These are phyloP conservation scores for Oedothorax gibbosus DNA, from an alignment of 1,140 invertebrate genomes.

Conservation along the genomic window DNA sequence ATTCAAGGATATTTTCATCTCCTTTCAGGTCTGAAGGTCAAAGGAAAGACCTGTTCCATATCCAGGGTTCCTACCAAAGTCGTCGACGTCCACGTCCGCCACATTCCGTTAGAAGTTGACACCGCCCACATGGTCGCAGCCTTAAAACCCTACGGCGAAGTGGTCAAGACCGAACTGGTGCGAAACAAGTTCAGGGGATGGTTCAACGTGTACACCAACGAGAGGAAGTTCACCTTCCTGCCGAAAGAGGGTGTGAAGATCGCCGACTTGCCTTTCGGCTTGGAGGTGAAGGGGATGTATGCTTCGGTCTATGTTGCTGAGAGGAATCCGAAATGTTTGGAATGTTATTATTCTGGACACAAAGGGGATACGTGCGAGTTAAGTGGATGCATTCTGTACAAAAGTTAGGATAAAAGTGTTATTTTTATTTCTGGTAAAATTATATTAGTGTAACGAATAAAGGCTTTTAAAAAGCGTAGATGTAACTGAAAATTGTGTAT, in stretches of 20 bases:
- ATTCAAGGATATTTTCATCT: too few relatives aligned
- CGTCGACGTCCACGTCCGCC: conserved; percentile 1
- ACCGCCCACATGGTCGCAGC: not conserved
- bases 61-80: conserved; percentile 11
- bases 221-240: conserved; percentile 23
- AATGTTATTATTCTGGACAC: conserved; percentile 43
- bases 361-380: conserved; percentile 11
- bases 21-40: not conserved
- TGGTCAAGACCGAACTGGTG: conserved; percentile 36
- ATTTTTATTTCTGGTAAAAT: not conserved
- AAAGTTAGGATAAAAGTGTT: not conserved
- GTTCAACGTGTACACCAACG: conserved; percentile 48
- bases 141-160: conserved; percentile 13
- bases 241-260: not conserved
- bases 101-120: conserved; percentile 41
- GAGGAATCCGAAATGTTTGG: conserved; percentile 39
- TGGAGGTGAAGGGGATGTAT: conserved; percentile 21
- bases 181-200: conserved; percentile 29
- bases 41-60: not conserved
- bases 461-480: too few relatives aligned
- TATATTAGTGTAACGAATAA: too few relatives aligned
- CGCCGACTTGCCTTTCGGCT: conserved; percentile 18
- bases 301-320: conserved; percentile 33
- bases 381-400: conserved; percentile 11
- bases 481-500: too few relatives aligned